phyloP scores from a whole-genome alignment of 2,113 vertebrate genomes.

The Agapornis roseicollis region DNA sequence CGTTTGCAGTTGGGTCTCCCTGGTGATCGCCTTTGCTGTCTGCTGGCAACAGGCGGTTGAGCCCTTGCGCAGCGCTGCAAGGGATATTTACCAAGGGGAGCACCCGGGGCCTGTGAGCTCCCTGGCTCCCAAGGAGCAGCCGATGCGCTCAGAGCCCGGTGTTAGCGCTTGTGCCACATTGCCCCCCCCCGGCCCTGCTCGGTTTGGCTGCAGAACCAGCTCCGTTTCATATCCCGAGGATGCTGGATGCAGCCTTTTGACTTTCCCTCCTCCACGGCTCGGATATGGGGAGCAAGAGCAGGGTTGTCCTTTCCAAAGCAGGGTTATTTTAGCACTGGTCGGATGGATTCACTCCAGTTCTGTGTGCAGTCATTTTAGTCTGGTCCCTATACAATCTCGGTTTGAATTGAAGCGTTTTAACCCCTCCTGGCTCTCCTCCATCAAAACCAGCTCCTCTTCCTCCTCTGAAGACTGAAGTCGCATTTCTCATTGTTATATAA shows the following conservation, averaged over 20 bases:
- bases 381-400: not conserved
- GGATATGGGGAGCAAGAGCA: not conserved
- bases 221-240: too few relatives aligned
- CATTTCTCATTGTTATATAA: not conserved
- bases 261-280: not conserved
- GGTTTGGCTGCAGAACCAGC: not conserved
- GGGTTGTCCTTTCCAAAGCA: not conserved
- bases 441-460: not conserved
- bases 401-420: not conserved
- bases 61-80: accelerated
- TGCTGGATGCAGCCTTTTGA: not conserved
- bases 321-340: not conserved
- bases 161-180: accelerated
- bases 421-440: not conserved
- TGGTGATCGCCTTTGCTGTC: not conserved
- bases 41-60: not conserved
- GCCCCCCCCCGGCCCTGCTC: not conserved
- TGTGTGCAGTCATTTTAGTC: not conserved
- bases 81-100: not conserved
- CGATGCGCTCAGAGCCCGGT: not conserved
- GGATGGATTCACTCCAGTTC: not conserved
- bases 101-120: accelerated
- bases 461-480: not conserved
- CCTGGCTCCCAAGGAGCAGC: not conserved
- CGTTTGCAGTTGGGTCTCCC: not conserved